Conservation (phyloP, 2,888 invertebrate species). For the Macropis europaea region DNA sequence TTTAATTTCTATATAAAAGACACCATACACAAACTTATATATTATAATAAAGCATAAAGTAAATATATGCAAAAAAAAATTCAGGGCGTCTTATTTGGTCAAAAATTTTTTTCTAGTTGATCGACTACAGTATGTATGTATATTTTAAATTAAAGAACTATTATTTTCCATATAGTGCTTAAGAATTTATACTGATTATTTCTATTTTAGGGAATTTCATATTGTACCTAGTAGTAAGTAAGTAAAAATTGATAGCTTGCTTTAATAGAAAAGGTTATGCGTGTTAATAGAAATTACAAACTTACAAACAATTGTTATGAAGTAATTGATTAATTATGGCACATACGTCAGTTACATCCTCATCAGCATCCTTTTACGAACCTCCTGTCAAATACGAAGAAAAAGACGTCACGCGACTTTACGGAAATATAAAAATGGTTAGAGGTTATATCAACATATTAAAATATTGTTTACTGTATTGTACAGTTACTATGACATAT, state of each 20-base stretch:
- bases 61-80: no score
- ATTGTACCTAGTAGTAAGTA: neutral
- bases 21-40: no score
- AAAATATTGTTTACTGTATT: neutral
- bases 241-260: neutral
- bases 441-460: slow-evolving; percentile 34
- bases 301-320: neutral
- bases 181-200: no score
- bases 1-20: no score
- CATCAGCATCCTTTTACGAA: neutral
- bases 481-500: neutral
- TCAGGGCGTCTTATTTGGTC: no score
- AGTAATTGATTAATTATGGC: slow-evolving; percentile 5
- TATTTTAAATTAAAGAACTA: no score
- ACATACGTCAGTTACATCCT: neutral
- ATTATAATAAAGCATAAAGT: no score
- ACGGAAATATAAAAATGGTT: slow-evolving; percentile 31
- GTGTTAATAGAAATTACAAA: neutral
- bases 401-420: slow-evolving; percentile 4
- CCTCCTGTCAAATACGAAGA: neutral
- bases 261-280: neutral
- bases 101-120: no score
- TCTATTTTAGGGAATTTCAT: slow-evolving; percentile 15
- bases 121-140: no score
- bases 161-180: no score